These are phyloP conservation scores for Bungarus multicinctus DNA, from an alignment of 2,113 vertebrate genomes.

Conservation along the genomic window DNA sequence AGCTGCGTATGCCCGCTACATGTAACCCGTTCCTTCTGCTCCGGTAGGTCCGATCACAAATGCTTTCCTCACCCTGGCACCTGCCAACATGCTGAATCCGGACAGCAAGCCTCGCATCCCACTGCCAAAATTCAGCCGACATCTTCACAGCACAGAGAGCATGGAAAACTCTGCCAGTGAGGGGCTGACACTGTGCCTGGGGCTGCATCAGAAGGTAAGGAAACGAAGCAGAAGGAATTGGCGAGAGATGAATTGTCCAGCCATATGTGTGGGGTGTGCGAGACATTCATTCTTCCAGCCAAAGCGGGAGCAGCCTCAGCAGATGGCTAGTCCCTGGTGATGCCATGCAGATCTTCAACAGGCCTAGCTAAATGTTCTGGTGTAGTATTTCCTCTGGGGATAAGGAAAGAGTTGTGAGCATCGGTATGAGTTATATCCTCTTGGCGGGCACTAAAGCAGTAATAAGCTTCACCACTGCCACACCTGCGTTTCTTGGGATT, in stretches of 20 bases:
- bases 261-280: accelerated
- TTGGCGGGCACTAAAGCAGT: neutral
- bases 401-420: neutral
- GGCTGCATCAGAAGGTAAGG: conserved; percentile 80
- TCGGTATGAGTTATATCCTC: too few species aligned
- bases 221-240: neutral
- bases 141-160: conserved; percentile 79
- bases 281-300: neutral
- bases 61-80: conserved; percentile 81
- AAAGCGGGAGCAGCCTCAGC: neutral
- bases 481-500: neutral
- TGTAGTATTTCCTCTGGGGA: neutral
- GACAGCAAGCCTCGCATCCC: conserved; percentile 83
- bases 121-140: conserved; percentile 86
- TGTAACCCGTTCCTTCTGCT: accelerated
- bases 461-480: neutral
- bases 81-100: conserved; percentile 86
- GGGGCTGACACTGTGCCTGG: conserved; percentile 80
- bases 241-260: neutral
- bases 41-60: conserved; percentile 87
- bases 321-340: neutral
- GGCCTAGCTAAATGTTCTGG: neutral
- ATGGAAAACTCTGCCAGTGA: conserved; percentile 65
- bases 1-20: neutral
- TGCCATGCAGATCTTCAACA: accelerated